Evolutionary conservation across 1,140 invertebrate species (phyloP).

Genomic region (Magallana gigas): DNA sequence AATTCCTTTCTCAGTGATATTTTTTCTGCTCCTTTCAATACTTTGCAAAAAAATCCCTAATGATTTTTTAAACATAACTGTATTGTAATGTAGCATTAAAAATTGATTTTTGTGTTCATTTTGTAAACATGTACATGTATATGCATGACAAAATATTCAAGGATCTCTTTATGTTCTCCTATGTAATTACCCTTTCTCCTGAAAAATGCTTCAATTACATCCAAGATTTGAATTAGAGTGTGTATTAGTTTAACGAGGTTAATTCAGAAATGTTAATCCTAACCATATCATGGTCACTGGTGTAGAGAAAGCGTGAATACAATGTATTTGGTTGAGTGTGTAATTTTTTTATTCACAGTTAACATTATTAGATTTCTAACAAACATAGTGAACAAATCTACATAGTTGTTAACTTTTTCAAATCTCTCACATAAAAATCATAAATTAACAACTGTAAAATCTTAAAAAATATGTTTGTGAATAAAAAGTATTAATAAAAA

Average conservation of each 20-base stretch:
- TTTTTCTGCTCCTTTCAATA: background rate
- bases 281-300: no score
- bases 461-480: no score
- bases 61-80: background rate
- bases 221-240: no score
- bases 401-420: constrained; percentile 24
- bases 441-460: no score
- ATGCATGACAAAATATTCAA: background rate
- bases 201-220: no score
- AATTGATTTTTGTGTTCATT: background rate
- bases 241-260: no score
- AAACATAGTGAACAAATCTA: constrained; percentile 19
- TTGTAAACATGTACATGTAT: background rate
- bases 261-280: no score
- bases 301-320: no score
- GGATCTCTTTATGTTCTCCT: background rate
- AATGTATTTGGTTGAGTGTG: no score
- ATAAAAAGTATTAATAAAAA: no score
- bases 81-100: background rate
- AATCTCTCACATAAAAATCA: background rate
- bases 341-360: no score
- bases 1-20: background rate
- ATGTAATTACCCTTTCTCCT: no score
- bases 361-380: background rate
- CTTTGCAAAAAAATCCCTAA: background rate